Evolutionary conservation across 2,113 vertebrate genomes (phyloP).

Genomic region (Hippocampus abdominalis): DNA sequence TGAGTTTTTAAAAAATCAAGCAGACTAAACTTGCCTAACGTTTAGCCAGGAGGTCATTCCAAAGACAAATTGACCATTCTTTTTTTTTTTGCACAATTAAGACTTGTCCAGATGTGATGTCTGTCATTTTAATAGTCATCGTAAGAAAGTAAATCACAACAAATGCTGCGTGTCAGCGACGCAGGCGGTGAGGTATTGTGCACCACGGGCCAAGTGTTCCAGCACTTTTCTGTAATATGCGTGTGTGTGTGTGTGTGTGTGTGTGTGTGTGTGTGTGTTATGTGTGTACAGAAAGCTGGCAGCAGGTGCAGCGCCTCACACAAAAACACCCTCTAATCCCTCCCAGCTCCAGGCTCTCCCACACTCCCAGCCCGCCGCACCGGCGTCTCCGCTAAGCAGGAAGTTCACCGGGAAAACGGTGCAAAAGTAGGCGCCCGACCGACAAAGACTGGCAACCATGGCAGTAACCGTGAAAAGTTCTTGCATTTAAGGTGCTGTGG

Average conservation of each 20-base stretch:
- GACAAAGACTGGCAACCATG: not conserved
- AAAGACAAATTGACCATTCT: no score
- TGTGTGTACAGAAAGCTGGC: conserved; percentile 28
- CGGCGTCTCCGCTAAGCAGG: not conserved
- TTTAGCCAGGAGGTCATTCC: no score
- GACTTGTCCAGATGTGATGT: not conserved
- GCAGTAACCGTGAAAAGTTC: not conserved
- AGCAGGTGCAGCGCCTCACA: conserved; percentile 68
- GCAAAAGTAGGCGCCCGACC: not conserved
- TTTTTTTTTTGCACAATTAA: not conserved
- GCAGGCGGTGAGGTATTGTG: conserved; percentile 16
- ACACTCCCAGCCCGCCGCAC: conserved; percentile 23
- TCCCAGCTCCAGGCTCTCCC: conserved; percentile 35
- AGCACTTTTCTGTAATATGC: conserved; percentile 11
- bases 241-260: not conserved
- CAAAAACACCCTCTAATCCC: conserved; percentile 63
- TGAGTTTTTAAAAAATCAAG: no score
- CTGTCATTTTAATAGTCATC: not conserved
- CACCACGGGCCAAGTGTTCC: conserved; percentile 33
- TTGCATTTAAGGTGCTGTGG: not conserved
- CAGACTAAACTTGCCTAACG: no score
- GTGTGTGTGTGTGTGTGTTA: not conserved
- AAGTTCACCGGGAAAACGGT: not conserved
- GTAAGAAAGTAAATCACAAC: not conserved
- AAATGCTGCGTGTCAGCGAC: conserved; percentile 23